Evolutionary conservation across 1,140 invertebrate genomes (phyloP).

Genomic region (Physella acuta): DNA sequence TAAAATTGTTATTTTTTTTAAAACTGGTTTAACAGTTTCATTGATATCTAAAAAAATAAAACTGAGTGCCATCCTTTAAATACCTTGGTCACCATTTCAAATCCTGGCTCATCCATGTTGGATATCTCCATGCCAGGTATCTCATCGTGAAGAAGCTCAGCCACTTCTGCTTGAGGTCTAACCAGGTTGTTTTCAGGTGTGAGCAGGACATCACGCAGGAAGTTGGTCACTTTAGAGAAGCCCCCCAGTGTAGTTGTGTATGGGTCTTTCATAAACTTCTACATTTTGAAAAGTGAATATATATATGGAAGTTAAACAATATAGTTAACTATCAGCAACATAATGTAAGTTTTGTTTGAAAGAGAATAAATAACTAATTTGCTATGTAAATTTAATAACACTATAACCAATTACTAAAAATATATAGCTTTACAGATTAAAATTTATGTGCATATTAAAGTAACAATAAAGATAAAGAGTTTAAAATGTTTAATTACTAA

Average conservation of each 20-base stretch:
- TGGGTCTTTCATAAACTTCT: slow-evolving; percentile 68
- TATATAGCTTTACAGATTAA: too few species aligned
- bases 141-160: slow-evolving; percentile 65
- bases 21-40: not conserved
- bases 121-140: slow-evolving; percentile 61
- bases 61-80: too few species aligned
- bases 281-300: slow-evolving; percentile 39
- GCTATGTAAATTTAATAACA: too few species aligned
- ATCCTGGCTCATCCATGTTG: slow-evolving; percentile 60
- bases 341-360: not conserved
- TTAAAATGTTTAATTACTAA: too few species aligned
- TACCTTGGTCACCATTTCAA: slow-evolving; percentile 60
- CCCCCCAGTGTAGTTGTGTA: slow-evolving; percentile 79
- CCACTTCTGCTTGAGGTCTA: slow-evolving; percentile 57
- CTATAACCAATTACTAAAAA: too few species aligned
- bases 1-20: not conserved
- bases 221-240: slow-evolving; percentile 80
- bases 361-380: not conserved
- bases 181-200: slow-evolving; percentile 44
- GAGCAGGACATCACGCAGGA: slow-evolving; percentile 58
- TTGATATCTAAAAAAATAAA: too few species aligned
- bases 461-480: too few species aligned
- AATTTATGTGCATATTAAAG: too few species aligned
- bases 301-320: not conserved
- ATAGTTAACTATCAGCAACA: not conserved